Evolutionary conservation across 2,113 vertebrate species (phyloP).

Genomic region (Rhinichthys klamathensis): DNA sequence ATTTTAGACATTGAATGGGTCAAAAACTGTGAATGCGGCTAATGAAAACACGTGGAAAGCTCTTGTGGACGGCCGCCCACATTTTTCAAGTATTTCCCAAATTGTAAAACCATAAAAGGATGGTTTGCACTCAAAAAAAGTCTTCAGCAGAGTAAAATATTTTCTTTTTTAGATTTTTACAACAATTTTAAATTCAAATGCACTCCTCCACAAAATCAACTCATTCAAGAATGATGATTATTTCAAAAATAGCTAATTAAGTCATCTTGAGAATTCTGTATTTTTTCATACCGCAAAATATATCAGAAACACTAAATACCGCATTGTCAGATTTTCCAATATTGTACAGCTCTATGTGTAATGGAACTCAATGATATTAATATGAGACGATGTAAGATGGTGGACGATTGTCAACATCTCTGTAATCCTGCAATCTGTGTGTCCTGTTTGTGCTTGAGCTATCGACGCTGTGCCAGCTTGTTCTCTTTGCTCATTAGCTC

Average conservation of each 20-base stretch:
- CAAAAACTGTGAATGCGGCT: too few species aligned
- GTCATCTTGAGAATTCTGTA: neutral
- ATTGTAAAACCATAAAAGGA: neutral
- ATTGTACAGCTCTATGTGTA: neutral
- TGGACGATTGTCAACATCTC: constrained; percentile 1
- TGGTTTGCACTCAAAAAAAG: neutral
- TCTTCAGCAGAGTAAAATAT: too few species aligned
- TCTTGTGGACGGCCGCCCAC: too few species aligned
- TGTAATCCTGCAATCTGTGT: constrained; percentile 17
- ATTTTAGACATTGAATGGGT: too few species aligned
- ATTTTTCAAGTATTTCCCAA: neutral
- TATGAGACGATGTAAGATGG: neutral
- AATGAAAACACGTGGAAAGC: too few species aligned
- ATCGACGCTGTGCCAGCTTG: neutral
- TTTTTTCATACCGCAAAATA: neutral
- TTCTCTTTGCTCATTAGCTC: constrained; percentile 49
- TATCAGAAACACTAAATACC: neutral
- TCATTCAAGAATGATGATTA: neutral
- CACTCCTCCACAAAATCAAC: neutral
- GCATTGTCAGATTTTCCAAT: neutral
- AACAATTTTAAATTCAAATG: neutral
- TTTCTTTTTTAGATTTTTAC: neutral
- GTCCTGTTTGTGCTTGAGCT: neutral
- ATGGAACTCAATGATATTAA: neutral
- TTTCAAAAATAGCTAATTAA: neutral